Evolutionary conservation across 2,797 vertebrate genomes (phyloP).

Genomic region (Rhabdophis nuchalis): DNA sequence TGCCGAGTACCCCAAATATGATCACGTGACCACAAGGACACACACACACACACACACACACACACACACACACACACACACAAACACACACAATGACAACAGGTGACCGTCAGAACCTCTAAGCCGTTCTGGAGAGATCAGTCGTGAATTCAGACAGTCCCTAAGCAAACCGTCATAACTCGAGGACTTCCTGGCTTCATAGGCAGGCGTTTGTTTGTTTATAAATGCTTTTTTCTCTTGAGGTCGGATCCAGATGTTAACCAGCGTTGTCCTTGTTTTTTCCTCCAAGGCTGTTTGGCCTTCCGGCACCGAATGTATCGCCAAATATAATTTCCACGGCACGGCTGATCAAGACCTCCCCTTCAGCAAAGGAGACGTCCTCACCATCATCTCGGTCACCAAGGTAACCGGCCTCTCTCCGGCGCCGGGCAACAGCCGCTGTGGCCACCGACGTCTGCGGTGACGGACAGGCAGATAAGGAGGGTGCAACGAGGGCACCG

Average conservation of each 20-base stretch:
- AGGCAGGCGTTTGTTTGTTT: not conserved
- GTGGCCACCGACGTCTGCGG: not conserved
- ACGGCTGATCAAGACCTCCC: conserved; percentile 93
- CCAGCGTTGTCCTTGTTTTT: not conserved
- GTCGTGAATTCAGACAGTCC: not conserved
- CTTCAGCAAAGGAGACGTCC: conserved; percentile 94
- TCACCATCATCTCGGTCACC: conserved; percentile 93
- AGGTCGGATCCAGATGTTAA: not conserved
- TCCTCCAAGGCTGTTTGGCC: conserved; percentile 79
- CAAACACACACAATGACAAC: not conserved
- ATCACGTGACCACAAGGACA: not conserved
- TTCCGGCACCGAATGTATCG: conserved; percentile 92
- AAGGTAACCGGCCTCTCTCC: conserved; percentile 72
- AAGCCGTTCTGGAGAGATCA: not conserved
- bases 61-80: too few species aligned
- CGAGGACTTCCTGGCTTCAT: not conserved
- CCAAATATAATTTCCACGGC: conserved; percentile 96
- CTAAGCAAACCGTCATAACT: not conserved
- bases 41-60: too few species aligned
- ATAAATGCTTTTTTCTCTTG: not conserved
- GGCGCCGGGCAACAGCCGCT: not conserved
- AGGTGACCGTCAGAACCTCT: not conserved
- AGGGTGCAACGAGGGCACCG: accelerated
- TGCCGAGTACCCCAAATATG: not conserved
- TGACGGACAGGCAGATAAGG: not conserved